These are phyloP conservation scores for Apis florea DNA, from an alignment of 1,140 invertebrate genomes.

Conservation along the genomic window DNA sequence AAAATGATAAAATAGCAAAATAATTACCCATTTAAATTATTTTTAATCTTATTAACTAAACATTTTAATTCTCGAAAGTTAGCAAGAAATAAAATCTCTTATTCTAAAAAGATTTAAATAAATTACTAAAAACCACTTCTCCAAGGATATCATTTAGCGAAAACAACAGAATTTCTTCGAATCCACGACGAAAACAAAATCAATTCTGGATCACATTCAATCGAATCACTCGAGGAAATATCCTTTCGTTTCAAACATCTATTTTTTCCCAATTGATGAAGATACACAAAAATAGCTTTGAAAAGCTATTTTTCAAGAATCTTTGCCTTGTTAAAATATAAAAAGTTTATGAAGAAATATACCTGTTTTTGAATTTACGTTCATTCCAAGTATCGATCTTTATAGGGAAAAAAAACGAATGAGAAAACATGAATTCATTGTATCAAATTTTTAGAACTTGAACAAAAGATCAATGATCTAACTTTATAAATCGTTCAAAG, in stretches of 20 bases:
- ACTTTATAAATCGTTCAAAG: neutral
- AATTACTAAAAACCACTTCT: conserved; percentile 5
- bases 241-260: neutral
- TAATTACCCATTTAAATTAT: conserved; percentile 1
- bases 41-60: neutral
- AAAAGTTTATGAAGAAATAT: neutral
- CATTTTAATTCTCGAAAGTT: neutral
- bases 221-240: neutral
- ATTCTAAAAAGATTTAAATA: conserved; percentile 6
- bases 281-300: neutral
- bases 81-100: neutral
- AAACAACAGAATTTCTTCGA: conserved; percentile 17
- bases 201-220: neutral
- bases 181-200: conserved; percentile 1
- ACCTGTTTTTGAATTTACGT: neutral
- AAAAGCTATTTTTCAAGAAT: neutral
- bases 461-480: no score
- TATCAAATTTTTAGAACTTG: neutral
- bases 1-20: conserved; percentile 29
- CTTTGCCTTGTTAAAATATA: no score
- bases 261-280: no score
- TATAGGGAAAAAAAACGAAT: neutral
- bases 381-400: neutral
- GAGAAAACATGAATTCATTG: no score
- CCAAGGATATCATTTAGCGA: neutral